These are phyloP conservation scores for Lepeophtheirus salmonis DNA, from an alignment of 1,140 invertebrate genomes.

Conservation along the genomic window DNA sequence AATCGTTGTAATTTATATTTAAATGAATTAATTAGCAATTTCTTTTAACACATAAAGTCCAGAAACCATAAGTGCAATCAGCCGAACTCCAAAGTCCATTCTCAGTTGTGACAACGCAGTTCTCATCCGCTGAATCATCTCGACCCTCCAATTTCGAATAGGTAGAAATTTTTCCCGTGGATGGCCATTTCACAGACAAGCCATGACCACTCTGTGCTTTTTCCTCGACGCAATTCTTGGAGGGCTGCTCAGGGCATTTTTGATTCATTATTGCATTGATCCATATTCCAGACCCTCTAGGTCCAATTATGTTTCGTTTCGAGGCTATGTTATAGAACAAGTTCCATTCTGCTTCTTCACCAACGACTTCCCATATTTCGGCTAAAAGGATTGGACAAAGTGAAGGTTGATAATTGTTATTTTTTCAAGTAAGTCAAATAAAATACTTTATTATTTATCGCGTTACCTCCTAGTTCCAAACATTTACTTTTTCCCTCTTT, in stretches of 20 bases:
- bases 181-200: not conserved
- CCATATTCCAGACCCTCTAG: not conserved
- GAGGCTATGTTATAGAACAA: not conserved
- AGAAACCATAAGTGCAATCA: not conserved
- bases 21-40: not conserved
- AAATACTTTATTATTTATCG: no score
- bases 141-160: not conserved
- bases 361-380: not conserved
- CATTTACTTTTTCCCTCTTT: not conserved
- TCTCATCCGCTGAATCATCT: not conserved
- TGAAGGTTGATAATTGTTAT: no score
- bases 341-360: not conserved
- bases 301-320: not conserved
- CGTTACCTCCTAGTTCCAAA: not conserved
- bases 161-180: not conserved
- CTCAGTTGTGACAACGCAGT: not conserved
- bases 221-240: not conserved
- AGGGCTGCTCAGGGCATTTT: not conserved
- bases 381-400: not conserved
- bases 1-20: no score
- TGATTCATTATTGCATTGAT: not conserved
- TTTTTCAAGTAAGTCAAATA: no score
- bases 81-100: not conserved
- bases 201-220: not conserved
- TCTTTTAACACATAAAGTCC: not conserved